Conservation (phyloP, 2,797 vertebrate species). For the Pterois miles region DNA sequence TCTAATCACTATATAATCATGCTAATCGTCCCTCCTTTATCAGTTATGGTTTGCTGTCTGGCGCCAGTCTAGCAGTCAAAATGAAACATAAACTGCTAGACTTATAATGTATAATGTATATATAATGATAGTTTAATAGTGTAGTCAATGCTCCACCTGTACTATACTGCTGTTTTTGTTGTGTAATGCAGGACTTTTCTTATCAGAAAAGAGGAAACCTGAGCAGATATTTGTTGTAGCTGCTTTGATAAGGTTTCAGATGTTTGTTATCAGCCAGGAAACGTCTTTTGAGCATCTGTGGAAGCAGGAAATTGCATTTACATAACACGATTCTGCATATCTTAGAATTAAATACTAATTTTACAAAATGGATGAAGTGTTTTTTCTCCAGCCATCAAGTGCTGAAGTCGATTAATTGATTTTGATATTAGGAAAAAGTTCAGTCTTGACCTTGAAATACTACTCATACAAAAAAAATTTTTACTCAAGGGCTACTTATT, state of each 20-base stretch:
- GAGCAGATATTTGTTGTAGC: background rate
- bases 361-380: background rate
- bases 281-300: background rate
- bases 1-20: constrained; percentile 2
- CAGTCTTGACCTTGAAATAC: background rate
- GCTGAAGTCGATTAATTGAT: background rate
- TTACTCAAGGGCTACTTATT: background rate
- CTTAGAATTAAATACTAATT: background rate
- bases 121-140: background rate
- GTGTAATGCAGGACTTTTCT: background rate
- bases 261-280: background rate
- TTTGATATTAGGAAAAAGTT: background rate
- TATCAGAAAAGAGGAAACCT: background rate
- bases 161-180: background rate
- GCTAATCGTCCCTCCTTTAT: constrained; percentile 15
- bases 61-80: background rate
- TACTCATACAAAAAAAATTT: background rate
- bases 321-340: background rate
- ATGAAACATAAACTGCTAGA: background rate
- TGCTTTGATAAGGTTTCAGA: background rate
- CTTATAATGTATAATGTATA: too few relatives aligned
- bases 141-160: background rate
- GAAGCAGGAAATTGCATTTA: background rate
- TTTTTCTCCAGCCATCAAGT: too few relatives aligned
- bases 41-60: background rate